Conservation (phyloP, 2,888 invertebrate species). For the Heteromyza rotundicornis region DNA sequence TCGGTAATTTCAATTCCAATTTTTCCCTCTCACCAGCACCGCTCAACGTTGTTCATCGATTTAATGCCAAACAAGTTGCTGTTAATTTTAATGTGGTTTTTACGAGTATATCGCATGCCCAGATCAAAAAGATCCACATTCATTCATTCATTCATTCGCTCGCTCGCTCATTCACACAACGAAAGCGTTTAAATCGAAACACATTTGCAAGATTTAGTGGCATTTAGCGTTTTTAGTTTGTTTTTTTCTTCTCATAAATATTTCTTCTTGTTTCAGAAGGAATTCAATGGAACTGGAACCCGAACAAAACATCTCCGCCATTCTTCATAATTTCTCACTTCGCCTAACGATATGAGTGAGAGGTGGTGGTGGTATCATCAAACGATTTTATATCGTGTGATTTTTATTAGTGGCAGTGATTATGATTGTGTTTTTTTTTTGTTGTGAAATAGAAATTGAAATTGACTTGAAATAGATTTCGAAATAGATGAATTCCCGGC, state of each 20-base stretch:
- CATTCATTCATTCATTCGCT: too few species aligned
- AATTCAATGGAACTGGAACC: too few species aligned
- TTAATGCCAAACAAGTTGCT: too few species aligned
- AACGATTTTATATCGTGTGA: background rate
- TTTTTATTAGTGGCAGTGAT: conserved; percentile 7
- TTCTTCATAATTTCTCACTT: background rate
- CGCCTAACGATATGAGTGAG: background rate
- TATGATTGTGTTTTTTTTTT: conserved; percentile 5
- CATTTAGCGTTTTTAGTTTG: background rate
- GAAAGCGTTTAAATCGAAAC: conserved; percentile 8
- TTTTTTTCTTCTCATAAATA: too few species aligned
- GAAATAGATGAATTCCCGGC: conserved; percentile 1
- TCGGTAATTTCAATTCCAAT: too few species aligned
- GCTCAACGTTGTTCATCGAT: too few species aligned
- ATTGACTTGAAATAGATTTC: background rate
- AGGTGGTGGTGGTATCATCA: conserved; percentile 1
- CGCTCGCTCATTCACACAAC: background rate
- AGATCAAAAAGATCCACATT: conserved; percentile 9
- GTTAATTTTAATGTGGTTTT: conserved; percentile 17
- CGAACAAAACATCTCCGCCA: too few species aligned
- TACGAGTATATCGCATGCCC: conserved; percentile 16
- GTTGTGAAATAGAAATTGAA: background rate
- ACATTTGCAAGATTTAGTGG: conserved; percentile 3
- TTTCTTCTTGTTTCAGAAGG: too few species aligned
- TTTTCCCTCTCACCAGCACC: too few species aligned